phyloP scores from a whole-genome alignment of 2,797 vertebrate genomes.

The Ceyx erithaca region DNA sequence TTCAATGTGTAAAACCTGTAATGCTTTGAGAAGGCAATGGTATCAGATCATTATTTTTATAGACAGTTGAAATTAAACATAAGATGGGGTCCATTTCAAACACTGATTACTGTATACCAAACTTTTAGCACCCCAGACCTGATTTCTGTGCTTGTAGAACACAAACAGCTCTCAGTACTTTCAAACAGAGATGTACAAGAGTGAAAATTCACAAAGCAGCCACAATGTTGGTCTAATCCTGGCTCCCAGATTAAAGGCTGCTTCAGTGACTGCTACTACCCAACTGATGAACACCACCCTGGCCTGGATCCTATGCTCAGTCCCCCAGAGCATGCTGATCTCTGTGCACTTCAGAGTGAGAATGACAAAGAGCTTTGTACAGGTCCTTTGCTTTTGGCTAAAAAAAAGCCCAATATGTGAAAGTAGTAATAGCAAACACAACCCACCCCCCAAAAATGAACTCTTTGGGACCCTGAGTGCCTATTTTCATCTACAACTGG shows the following conservation, averaged over 20 bases:
- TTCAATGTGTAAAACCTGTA: not conserved
- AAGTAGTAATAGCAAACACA: not conserved
- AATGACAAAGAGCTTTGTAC: not conserved
- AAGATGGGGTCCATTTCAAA: not conserved
- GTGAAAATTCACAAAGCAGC: not conserved
- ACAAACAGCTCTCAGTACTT: not conserved
- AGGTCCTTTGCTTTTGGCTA: not conserved
- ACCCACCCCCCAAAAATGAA: too few species aligned
- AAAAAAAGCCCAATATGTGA: not conserved
- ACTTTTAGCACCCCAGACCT: not conserved
- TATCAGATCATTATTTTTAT: not conserved
- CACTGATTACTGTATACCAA: not conserved
- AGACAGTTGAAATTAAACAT: not conserved
- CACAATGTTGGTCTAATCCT: not conserved
- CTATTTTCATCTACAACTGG: not conserved
- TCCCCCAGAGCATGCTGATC: not conserved
- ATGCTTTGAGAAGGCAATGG: not conserved
- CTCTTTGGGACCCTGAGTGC: not conserved
- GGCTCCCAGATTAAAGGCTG: not conserved
- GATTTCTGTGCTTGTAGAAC: not conserved
- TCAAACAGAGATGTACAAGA: not conserved
- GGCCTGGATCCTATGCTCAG: not conserved
- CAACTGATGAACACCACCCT: not conserved
- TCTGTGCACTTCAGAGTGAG: not conserved
- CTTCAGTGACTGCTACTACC: not conserved